Percentiles rank a stretch among this genome's conserved stretches.
phyloP scores from a whole-genome alignment of 2,888 invertebrate genomes.

The Apoda limacodes region DNA sequence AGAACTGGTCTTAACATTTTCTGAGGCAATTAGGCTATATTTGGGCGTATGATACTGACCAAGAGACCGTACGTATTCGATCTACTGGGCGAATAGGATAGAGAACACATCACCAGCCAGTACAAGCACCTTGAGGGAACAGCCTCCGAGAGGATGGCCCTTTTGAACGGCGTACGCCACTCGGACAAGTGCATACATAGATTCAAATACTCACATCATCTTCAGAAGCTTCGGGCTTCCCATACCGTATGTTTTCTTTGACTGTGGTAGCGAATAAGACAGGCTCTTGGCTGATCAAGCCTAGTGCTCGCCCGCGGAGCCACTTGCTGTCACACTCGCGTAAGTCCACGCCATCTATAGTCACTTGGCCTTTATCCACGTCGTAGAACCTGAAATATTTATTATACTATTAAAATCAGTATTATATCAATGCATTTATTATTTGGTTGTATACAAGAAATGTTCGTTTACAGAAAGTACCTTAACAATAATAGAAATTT shows the following conservation, averaged over 20 bases:
- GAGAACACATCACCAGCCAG: constrained; percentile 75
- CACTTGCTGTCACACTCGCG: constrained; percentile 81
- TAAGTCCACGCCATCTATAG: constrained; percentile 81
- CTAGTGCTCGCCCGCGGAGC: constrained; percentile 86
- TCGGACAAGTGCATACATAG: too few relatives aligned
- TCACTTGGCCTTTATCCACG: constrained; percentile 76
- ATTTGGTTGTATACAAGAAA: too few relatives aligned
- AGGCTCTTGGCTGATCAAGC: constrained; percentile 94
- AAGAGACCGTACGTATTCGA: constrained; percentile 80
- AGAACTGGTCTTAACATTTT: too few relatives aligned
- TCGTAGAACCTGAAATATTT: constrained; percentile 91
- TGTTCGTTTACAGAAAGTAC: too few relatives aligned
- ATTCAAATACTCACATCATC: constrained; percentile 76
- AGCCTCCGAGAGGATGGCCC: constrained; percentile 77
- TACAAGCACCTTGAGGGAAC: constrained; percentile 82
- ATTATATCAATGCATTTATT: too few relatives aligned
- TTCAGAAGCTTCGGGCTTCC: constrained; percentile 76
- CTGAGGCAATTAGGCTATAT: too few relatives aligned
- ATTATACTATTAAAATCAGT: too few relatives aligned
- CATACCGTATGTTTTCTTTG: constrained; percentile 94
- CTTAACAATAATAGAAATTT: too few relatives aligned
- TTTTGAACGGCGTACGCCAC: constrained; percentile 80
- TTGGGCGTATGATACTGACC: constrained; percentile 80
- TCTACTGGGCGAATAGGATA: constrained; percentile 77
- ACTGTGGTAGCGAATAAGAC: constrained; percentile 92